Evolutionary conservation across 2,797 vertebrate species (phyloP).

Genomic region (Eupleurogrammus muticus): DNA sequence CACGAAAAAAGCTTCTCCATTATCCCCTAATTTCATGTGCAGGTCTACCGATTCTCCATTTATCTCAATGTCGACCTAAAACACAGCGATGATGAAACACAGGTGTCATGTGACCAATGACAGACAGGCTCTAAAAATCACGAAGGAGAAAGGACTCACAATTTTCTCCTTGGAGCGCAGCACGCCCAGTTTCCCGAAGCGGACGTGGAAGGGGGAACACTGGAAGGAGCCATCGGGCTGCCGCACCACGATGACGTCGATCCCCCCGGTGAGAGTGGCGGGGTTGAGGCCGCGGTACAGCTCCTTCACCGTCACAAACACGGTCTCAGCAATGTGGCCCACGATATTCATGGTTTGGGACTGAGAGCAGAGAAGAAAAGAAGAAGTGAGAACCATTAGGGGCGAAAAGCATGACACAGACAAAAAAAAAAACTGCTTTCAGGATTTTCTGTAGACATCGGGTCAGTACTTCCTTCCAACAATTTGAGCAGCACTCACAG

Average conservation of each 20-base stretch:
- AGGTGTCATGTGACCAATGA: not conserved
- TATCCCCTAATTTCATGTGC: slow-evolving; percentile 96
- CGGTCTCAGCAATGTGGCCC: slow-evolving; percentile 92
- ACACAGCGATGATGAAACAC: not conserved
- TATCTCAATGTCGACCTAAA: slow-evolving; percentile 96
- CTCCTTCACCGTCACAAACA: slow-evolving; percentile 92
- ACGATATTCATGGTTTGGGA: slow-evolving; percentile 94
- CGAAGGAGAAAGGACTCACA: slow-evolving; percentile 79
- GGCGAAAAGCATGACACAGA: not conserved
- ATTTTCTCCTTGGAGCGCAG: slow-evolving; percentile 94
- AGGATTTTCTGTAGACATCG: not conserved
- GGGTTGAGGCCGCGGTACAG: slow-evolving; percentile 94
- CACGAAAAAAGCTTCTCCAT: slow-evolving; percentile 96
- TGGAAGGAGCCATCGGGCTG: slow-evolving; percentile 92
- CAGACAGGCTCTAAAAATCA: not conserved
- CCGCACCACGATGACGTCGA: slow-evolving; percentile 93
- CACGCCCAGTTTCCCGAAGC: slow-evolving; percentile 96
- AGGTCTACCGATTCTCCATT: slow-evolving; percentile 93
- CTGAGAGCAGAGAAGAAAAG: slow-evolving; percentile 58
- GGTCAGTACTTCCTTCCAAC: slow-evolving; percentile 3
- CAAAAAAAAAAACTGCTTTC: slow-evolving; percentile 12
- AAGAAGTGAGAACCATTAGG: slow-evolving; percentile 25
- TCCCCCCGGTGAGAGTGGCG: slow-evolving; percentile 91
- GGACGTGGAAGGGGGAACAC: slow-evolving; percentile 96
- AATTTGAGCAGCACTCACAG: not conserved